Base-by-base conservation (phyloP, 92 coral and sea anemone species). In the Phenganax marumi region DNA sequence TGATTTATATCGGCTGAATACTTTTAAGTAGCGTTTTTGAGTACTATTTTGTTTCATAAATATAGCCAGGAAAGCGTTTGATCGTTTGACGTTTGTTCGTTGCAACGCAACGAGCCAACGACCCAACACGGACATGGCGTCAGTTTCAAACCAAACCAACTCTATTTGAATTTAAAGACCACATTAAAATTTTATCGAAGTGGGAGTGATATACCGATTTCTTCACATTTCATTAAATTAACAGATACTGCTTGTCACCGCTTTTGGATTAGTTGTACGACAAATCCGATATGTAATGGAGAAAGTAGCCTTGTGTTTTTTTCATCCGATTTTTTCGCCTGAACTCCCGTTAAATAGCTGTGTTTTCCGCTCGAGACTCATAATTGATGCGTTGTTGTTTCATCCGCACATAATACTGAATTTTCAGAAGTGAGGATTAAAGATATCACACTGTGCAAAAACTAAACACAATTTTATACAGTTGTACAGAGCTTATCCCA, bases 151-250 rank as follows among this genome's bases (percentile, higher is more conserved):
- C 24, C 62, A 74, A 74, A 14, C 47, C 21, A 50, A 74, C 24
- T 53, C 48, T 26, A 33, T 22, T 74, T 13, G 12, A 39, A 52
- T 19, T 0, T 10, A 3, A n/a, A 12, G 58, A 76, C 51, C 63
- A 24, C 81, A 76, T 76, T 76, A 76, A 76, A 56, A 25, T 76
- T 76, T 76, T 17, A 76, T 76, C 43, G 33, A 76, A 76, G 17
- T 57, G 52, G 69, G 69, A 76, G 64, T 58, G 60, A 47, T 25
- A 52, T 72, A 17, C 24, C 9, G 51, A 4, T 3, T 17, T 24
- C 68, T 19, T 19, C 8, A 19, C 22, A 3, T 66, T 33, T 25
- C 0, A 23, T 33, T 1, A 66, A 66, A 25, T 66, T 66, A 17
- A 66, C 43, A 14, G 43, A 24, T 66, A 33, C 14, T 62, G 68